A percentile compares a stretch with the other conserved stretches of the same genome.
phyloP scores from a whole-genome alignment of 2,888 invertebrate species.

The Eledona agricola region DNA sequence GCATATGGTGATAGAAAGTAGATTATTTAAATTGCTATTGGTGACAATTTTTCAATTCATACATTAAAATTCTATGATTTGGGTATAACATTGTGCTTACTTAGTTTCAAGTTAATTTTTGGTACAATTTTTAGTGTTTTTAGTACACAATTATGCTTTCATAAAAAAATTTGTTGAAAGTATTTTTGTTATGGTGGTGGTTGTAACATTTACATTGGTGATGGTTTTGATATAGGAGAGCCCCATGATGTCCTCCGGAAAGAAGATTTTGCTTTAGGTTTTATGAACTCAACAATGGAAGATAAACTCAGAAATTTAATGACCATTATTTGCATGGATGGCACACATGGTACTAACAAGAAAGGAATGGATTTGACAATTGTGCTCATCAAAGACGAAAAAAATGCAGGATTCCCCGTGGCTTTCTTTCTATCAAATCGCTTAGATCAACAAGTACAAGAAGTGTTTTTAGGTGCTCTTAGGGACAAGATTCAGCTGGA shows the following conservation, averaged over 20 bases:
- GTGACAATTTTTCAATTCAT: too few species aligned
- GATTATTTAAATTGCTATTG: too few species aligned
- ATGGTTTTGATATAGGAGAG: slow-evolving; percentile 39
- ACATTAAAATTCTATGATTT: too few species aligned
- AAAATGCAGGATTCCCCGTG: slow-evolving; percentile 36
- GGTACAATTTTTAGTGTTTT: too few species aligned
- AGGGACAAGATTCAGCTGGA: too few species aligned
- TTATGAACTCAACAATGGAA: slow-evolving; percentile 38
- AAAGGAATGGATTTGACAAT: slow-evolving; percentile 37
- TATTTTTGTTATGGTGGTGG: slow-evolving; percentile 6
- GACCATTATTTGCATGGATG: slow-evolving; percentile 36
- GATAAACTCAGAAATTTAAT: slow-evolving; percentile 31
- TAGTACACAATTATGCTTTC: too few species aligned
- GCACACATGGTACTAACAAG: slow-evolving; percentile 38
- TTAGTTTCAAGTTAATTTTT: too few species aligned
- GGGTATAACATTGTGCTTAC: too few species aligned
- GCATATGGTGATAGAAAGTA: too few species aligned
- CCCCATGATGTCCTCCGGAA: slow-evolving; percentile 25
- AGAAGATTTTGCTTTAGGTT: slow-evolving; percentile 40
- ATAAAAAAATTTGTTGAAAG: too few species aligned
- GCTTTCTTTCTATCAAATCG: slow-evolving; percentile 39
- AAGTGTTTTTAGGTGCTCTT: slow-evolving; percentile 40
- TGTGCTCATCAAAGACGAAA: slow-evolving; percentile 37
- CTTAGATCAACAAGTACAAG: slow-evolving; percentile 38
- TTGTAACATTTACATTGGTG: too few species aligned